Percentiles rank a stretch among this genome's conserved stretches.
phyloP scores from a whole-genome alignment of 2,888 invertebrate species.

The Tetragonisca angustula region DNA sequence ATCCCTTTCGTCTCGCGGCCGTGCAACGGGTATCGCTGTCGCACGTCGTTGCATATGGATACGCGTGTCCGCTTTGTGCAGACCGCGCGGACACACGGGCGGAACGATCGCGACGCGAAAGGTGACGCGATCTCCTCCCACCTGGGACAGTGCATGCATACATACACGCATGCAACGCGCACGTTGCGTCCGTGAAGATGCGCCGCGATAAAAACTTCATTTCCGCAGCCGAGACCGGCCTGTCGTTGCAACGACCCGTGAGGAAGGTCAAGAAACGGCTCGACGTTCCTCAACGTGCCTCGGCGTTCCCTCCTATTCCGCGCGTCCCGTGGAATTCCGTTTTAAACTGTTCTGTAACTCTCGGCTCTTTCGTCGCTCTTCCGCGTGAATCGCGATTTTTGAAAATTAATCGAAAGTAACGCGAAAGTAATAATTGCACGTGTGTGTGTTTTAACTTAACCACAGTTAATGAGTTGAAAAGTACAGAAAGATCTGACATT shows the following conservation, averaged over 20 bases:
- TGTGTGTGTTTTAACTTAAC: too few relatives aligned
- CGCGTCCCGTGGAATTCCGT: not conserved
- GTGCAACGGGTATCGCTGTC: constrained; percentile 34
- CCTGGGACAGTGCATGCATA: constrained; percentile 8
- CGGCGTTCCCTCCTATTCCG: constrained; percentile 33
- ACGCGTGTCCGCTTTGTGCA: constrained; percentile 49
- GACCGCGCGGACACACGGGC: constrained; percentile 45
- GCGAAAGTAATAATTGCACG: too few relatives aligned
- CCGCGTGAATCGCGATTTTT: not conserved
- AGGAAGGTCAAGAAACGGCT: constrained; percentile 51
- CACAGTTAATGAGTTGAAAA: too few relatives aligned
- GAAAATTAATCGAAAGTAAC: not conserved
- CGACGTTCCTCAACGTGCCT: constrained; percentile 20
- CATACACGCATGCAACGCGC: not conserved
- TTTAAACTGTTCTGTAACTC: not conserved
- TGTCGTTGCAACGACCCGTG: constrained; percentile 50
- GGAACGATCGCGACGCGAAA: constrained; percentile 46
- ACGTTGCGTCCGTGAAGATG: constrained; percentile 46
- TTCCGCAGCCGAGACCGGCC: constrained; percentile 47
- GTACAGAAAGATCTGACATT: too few relatives aligned
- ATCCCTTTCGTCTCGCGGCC: constrained; percentile 52
- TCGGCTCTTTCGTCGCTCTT: not conserved
- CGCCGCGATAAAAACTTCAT: constrained; percentile 67
- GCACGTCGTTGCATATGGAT: constrained; percentile 60
- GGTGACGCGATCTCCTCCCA: constrained; percentile 44